These are phyloP conservation scores for Holocentrus rufus DNA, from an alignment of 2,797 vertebrate genomes.

Conservation along the genomic window DNA sequence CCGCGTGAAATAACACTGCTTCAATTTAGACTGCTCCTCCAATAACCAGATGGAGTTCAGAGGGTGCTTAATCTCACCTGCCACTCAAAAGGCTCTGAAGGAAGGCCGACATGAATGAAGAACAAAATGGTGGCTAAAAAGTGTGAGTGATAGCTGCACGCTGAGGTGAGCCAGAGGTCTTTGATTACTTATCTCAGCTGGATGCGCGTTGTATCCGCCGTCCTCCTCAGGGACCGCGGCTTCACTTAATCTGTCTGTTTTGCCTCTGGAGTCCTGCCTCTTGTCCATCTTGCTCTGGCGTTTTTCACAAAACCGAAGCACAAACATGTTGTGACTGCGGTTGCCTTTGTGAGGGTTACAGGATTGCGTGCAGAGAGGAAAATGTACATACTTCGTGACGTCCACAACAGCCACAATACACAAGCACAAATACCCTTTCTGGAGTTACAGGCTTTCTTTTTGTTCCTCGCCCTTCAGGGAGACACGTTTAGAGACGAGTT, in stretches of 20 bases:
- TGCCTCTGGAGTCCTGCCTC: not conserved
- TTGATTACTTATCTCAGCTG: constrained; percentile 49
- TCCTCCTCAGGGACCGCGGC: constrained; percentile 12
- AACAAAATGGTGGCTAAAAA: constrained; percentile 63
- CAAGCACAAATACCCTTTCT: too few species aligned
- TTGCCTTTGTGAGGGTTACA: too few species aligned
- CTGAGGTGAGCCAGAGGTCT: constrained; percentile 36
- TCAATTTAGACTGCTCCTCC: constrained; percentile 77
- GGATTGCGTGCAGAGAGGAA: too few species aligned
- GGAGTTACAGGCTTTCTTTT: too few species aligned
- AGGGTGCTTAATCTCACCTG: constrained; percentile 80
- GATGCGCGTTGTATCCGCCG: constrained; percentile 14
- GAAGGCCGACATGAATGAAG: constrained; percentile 54
- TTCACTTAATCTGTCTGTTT: constrained; percentile 5
- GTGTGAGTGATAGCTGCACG: constrained; percentile 39
- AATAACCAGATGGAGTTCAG: constrained; percentile 80
- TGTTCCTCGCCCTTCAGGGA: too few species aligned
- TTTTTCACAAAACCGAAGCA: constrained; percentile 6
- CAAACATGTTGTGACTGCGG: constrained; percentile 5
- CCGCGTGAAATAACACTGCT: constrained; percentile 77
- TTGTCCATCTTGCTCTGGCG: constrained; percentile 15
- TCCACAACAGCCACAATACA: too few species aligned
- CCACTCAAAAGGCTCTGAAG: constrained; percentile 70
- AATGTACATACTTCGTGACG: too few species aligned
- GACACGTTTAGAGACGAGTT: too few species aligned